Percentiles rank a stretch among this genome's conserved stretches.
phyloP scores from a whole-genome alignment of 2,113 vertebrate genomes.

The Eolophus roseicapilla region DNA sequence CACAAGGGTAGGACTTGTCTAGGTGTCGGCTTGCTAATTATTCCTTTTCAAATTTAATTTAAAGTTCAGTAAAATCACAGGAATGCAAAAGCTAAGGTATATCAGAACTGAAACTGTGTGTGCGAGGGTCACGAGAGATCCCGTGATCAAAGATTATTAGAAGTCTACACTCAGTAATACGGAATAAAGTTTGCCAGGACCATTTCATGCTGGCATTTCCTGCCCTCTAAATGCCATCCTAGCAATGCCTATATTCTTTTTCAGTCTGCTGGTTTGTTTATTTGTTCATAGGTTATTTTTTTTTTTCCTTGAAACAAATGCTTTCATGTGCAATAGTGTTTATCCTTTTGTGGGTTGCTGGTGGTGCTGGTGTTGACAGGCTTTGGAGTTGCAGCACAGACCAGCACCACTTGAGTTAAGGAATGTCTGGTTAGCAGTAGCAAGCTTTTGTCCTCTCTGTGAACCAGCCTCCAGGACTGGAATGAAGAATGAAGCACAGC shows the following conservation, averaged over 20 bases:
- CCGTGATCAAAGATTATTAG: background rate
- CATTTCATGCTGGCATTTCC: background rate
- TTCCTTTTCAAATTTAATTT: background rate
- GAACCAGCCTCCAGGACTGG: slow-evolving; percentile 38
- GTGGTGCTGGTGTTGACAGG: background rate
- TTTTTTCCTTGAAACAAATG: background rate
- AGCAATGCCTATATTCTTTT: background rate
- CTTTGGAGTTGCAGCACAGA: background rate
- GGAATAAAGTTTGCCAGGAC: background rate
- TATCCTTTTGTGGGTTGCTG: background rate
- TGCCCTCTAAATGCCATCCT: background rate
- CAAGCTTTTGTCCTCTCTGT: slow-evolving; percentile 55
- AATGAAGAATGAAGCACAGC: background rate
- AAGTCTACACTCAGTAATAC: background rate
- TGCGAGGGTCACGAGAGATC: background rate
- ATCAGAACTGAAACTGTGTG: background rate
- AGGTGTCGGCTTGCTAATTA: background rate
- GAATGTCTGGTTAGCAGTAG: slow-evolving; percentile 43
- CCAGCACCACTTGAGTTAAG: slow-evolving; percentile 44
- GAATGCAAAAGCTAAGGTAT: background rate
- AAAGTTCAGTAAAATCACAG: background rate
- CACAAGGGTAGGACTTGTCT: background rate
- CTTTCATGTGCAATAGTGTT: background rate
- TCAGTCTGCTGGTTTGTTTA: background rate
- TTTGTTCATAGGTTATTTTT: background rate